Base-by-base conservation (phyloP, 2,888 invertebrate species). In the Blastobasis lacticolella region DNA sequence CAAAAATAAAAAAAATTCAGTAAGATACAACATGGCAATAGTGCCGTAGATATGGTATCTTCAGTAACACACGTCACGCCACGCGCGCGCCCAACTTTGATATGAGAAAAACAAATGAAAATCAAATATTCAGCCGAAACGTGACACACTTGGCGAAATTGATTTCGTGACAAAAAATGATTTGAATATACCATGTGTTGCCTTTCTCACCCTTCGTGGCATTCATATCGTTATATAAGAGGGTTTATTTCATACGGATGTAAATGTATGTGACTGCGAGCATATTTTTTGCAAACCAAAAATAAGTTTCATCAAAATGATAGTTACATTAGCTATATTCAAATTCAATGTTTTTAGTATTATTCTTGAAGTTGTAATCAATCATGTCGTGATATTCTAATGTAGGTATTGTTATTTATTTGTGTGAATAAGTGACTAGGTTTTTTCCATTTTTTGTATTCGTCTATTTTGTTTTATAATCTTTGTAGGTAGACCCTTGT, bases 1-100 rank as follows among this genome's bases (percentile, higher is more conserved):
- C 55, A 46, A 55, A 48, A 45, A 48, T 49, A 9, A n/a, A n/a
- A n/a, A n/a, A n/a, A n/a, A n/a, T n/a, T n/a, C 4, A 45, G 6
- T 10, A 44, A 44, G 10, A 10, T 3, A 5, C 5, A 36, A 42
- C 10, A 42, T 42, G 42, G 5, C 9, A 23, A 23, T 23, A 23
- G 23, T 23, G 23, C 3, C 23, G 23, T 1, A 23, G 23, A 23
- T 23, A 23, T 23, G 23, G 23, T 1, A 23, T 2, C 23, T 23
- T 23, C 23, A 23, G 3, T 23, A 23, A 23, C 23, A 23, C 23
- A 23, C 23, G 7, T 41, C 41, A 41, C 41, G 7, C 9, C 8
- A 4, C 7, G 9, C 41, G 41, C 41, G 41, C 41, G 7, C 9
- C 7, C 9, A 41, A 41, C 41, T 41, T 41, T 41, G 9, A 8